phyloP scores from a whole-genome alignment of 30 jellyfish, hydroid and myxozoan genomes.

The Pelagia noctiluca region DNA sequence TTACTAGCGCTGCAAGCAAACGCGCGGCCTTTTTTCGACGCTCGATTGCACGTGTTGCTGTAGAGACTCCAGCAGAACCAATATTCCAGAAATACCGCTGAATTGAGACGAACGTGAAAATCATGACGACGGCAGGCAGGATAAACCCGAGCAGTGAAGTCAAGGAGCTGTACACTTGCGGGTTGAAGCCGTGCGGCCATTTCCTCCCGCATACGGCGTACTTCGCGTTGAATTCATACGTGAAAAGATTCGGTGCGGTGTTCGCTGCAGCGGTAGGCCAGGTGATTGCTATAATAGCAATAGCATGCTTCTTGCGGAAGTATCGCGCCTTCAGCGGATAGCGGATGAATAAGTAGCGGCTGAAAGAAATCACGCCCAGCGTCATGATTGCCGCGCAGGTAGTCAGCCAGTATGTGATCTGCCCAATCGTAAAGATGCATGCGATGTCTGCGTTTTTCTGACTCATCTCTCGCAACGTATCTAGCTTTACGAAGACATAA shows the following conservation, averaged over 20 bases:
- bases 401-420: constrained; percentile 72
- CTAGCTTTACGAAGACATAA: constrained; percentile 70
- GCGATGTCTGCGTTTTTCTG: constrained; percentile 46
- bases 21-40: constrained; percentile 61
- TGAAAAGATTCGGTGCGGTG: constrained; percentile 59
- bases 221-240: constrained; percentile 40
- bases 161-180: constrained; percentile 31
- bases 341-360: constrained; percentile 86
- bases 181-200: constrained; percentile 67
- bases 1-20: constrained; percentile 50
- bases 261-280: constrained; percentile 57
- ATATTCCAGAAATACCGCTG: constrained; percentile 43
- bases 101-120: constrained; percentile 54
- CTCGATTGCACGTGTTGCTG: constrained; percentile 22
- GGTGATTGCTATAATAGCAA: constrained; percentile 21
- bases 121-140: constrained; percentile 46
- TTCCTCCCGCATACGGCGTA: constrained; percentile 61
- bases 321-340: constrained; percentile 77
- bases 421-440: constrained; percentile 88
- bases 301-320: constrained; percentile 62
- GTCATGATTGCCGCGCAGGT: constrained; percentile 86
- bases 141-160: constrained; percentile 53
- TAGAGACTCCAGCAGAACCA: neutral
- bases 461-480: constrained; percentile 61
- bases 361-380: constrained; percentile 78